Evolutionary conservation across 2,113 vertebrate genomes (phyloP).

Genomic region (Paramisgurnus dabryanus): DNA sequence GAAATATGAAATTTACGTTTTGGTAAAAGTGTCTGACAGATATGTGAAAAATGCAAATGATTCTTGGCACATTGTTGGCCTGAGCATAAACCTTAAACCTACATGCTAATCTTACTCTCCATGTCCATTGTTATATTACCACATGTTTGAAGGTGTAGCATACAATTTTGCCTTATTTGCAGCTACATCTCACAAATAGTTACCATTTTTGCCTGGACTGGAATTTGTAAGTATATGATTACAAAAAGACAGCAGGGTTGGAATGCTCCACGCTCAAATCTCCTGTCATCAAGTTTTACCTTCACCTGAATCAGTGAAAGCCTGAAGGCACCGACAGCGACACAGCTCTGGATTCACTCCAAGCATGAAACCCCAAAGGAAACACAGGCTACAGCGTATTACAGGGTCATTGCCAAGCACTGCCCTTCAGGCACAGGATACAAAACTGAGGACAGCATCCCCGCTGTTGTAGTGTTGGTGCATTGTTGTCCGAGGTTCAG

Average conservation of each 20-base stretch:
- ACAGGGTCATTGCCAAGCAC: slow-evolving; percentile 31
- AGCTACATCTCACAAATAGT: too few species aligned
- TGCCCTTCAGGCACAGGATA: slow-evolving; percentile 38
- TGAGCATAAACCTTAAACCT: too few species aligned
- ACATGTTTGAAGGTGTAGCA: too few species aligned
- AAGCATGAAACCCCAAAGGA: slow-evolving; percentile 42
- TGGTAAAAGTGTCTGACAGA: too few species aligned
- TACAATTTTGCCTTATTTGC: too few species aligned
- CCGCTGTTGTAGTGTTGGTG: slow-evolving; percentile 1
- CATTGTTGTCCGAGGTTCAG: slow-evolving; percentile 6
- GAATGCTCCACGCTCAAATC: slow-evolving; percentile 17
- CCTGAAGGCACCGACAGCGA: slow-evolving; percentile 16
- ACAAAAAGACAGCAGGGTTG: slow-evolving; percentile 19
- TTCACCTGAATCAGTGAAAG: slow-evolving; percentile 29
- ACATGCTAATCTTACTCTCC: too few species aligned
- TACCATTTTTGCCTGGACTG: too few species aligned
- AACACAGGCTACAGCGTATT: slow-evolving; percentile 22
- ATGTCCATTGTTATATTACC: too few species aligned
- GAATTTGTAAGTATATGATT: not conserved
- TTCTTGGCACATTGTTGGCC: too few species aligned
- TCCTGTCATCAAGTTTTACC: slow-evolving; percentile 40
- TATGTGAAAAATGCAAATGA: too few species aligned
- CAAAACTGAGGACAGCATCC: slow-evolving; percentile 29
- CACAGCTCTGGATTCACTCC: slow-evolving; percentile 16
- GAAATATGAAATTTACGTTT: not conserved